These are phyloP conservation scores for Sebastes goodei DNA, from an alignment of 2,797 vertebrate species.

Conservation along the genomic window DNA sequence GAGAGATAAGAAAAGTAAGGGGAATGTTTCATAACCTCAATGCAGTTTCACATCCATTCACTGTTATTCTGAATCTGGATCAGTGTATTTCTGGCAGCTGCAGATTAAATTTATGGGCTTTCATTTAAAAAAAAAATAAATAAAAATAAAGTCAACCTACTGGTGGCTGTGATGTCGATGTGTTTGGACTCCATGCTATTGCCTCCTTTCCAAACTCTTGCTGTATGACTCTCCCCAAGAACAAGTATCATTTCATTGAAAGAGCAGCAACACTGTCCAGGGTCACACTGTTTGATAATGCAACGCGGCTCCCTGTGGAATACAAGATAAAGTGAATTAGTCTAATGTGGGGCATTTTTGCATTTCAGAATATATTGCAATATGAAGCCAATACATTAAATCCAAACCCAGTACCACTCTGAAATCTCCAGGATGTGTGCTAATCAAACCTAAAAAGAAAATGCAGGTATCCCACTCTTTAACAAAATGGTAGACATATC, in stretches of 20 bases:
- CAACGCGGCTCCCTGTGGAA: neutral
- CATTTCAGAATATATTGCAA: no score
- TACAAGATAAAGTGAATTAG: neutral
- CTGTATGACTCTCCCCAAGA: fast-evolving
- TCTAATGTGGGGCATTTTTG: no score
- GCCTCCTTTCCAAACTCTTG: neutral
- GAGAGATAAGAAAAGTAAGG: neutral
- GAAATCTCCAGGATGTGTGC: no score
- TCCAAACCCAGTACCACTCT: no score
- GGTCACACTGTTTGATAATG: neutral
- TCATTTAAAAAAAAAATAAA: neutral
- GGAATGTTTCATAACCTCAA: neutral
- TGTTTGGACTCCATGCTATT: fast-evolving
- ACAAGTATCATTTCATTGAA: fast-evolving
- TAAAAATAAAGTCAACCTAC: slow-evolving; percentile 34
- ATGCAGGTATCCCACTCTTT: no score
- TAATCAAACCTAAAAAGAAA: no score
- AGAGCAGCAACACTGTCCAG: slow-evolving; percentile 40
- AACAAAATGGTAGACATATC: no score
- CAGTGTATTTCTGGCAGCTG: neutral
- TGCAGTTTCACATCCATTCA: neutral
- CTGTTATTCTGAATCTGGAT: neutral
- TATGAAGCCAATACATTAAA: no score
- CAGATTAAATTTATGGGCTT: neutral
- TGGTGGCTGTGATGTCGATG: fast-evolving